These are phyloP conservation scores for Sarcophaga bullata DNA, from an alignment of 1,140 invertebrate genomes.

Conservation along the genomic window DNA sequence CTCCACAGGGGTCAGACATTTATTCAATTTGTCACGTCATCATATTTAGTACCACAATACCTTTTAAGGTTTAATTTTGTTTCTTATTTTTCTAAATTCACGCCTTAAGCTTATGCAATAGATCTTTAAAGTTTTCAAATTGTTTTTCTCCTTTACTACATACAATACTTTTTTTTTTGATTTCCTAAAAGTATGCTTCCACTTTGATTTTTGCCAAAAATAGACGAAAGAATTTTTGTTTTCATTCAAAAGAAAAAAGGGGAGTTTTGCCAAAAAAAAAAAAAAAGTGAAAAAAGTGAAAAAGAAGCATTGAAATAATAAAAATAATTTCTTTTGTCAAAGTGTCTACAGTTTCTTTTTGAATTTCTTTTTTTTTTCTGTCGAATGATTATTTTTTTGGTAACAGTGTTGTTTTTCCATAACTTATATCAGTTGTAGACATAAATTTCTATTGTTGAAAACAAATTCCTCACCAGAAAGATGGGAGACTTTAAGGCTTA, in stretches of 20 bases:
- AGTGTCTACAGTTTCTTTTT: neutral
- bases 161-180: neutral
- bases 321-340: slow-evolving; percentile 14
- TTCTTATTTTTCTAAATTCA: neutral
- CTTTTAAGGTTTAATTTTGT: neutral
- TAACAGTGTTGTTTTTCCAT: neutral
- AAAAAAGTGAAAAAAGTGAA: too few relatives aligned
- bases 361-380: too few relatives aligned
- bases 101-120: neutral
- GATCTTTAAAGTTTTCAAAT: slow-evolving; percentile 2
- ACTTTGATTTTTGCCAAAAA: slow-evolving; percentile 5
- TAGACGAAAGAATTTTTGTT: neutral
- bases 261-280: neutral
- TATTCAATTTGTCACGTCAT: too few relatives aligned
- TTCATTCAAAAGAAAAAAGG: neutral
- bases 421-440: neutral
- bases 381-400: neutral
- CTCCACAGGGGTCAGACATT: too few relatives aligned
- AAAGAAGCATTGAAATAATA: neutral
- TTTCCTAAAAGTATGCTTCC: neutral
- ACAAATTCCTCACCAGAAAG: neutral
- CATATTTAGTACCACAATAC: neutral
- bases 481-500: too few relatives aligned
- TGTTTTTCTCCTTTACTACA: neutral
- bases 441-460: slow-evolving; percentile 11